Evolutionary conservation across 2,888 invertebrate genomes (phyloP).

Genomic region (Chorisops tibialis): DNA sequence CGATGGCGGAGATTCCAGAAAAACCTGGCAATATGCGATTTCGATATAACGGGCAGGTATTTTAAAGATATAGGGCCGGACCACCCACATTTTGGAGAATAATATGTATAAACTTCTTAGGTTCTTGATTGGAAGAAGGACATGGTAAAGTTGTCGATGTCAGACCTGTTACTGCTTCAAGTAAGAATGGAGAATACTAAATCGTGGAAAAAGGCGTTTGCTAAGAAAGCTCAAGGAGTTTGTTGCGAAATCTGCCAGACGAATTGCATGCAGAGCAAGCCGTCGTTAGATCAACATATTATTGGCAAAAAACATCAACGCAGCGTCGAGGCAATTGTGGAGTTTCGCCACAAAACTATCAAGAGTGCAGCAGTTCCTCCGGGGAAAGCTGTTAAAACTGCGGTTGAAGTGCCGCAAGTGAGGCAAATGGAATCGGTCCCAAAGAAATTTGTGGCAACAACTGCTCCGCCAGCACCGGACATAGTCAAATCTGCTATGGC

Average conservation of each 20-base stretch:
- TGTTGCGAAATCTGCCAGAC: slow-evolving; percentile 10
- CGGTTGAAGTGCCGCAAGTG: background rate
- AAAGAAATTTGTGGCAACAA: background rate
- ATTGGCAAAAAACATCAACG: slow-evolving; percentile 20
- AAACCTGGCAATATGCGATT: background rate
- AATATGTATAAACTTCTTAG: background rate
- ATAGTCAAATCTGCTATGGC: too few relatives aligned
- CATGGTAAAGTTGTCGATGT: slow-evolving; percentile 8
- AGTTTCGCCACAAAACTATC: slow-evolving; percentile 5
- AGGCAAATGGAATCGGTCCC: background rate
- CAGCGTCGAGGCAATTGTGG: background rate
- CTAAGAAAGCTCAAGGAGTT: background rate
- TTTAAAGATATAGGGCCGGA: background rate
- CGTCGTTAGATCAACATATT: slow-evolving; percentile 3
- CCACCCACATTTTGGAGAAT: background rate
- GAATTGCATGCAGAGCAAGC: slow-evolving; percentile 1
- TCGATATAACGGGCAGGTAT: slow-evolving; percentile 7
- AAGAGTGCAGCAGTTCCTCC: too few relatives aligned
- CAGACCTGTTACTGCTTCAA: slow-evolving; percentile 12
- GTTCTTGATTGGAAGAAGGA: slow-evolving; percentile 7
- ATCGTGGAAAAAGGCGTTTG: background rate
- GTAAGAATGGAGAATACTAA: background rate
- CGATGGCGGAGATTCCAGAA: too few relatives aligned
- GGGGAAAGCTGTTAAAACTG: background rate
- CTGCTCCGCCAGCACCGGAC: too few relatives aligned